phyloP scores from a whole-genome alignment of 2,888 invertebrate genomes.

The Artemia sp. region DNA sequence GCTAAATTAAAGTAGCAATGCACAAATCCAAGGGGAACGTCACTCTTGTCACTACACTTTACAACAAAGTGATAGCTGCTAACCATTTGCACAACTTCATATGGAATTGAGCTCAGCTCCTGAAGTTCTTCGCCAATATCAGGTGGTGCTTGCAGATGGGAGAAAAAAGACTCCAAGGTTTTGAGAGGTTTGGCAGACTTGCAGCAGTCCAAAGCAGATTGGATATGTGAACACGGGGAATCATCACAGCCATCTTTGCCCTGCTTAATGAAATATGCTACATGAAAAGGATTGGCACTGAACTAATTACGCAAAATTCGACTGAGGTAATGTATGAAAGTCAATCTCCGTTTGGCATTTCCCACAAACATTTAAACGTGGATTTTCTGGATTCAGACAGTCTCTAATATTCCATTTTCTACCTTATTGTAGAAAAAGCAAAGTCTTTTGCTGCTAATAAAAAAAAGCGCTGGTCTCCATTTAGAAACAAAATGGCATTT shows the following conservation, averaged over 20 bases:
- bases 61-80: background rate
- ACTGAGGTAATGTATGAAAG: no score
- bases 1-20: constrained; percentile 7
- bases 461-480: no score
- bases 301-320: no score
- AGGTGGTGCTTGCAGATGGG: background rate
- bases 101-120: background rate
- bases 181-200: constrained; percentile 5
- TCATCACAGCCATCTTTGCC: constrained; percentile 4
- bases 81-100: constrained; percentile 3
- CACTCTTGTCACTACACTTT: background rate
- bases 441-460: no score
- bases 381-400: no score
- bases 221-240: constrained; percentile 9
- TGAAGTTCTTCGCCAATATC: background rate
- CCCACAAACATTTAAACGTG: no score
- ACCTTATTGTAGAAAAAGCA: no score
- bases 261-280: background rate
- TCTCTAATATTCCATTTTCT: no score
- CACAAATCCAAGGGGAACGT: constrained; percentile 2
- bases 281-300: no score
- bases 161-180: background rate
- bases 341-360: no score
- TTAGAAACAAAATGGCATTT: no score
- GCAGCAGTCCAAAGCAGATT: background rate